phyloP scores from a whole-genome alignment of 1,140 invertebrate genomes.

The Saccostrea cuccullata region DNA sequence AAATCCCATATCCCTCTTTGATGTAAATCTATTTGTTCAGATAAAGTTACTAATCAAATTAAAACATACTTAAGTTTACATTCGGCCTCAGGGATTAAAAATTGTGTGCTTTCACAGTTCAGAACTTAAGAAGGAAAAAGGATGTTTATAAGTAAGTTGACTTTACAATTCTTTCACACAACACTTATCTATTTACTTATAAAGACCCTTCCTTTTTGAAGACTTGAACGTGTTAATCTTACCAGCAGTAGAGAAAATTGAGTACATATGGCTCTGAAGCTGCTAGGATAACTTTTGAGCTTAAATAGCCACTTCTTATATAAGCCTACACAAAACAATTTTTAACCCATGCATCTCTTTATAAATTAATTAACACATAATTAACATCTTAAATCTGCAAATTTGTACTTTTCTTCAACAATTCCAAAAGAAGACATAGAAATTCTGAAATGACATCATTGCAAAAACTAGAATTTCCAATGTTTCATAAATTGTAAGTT shows the following conservation, averaged over 20 bases:
- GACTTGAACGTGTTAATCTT: conserved; percentile 1
- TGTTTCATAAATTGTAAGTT: too few relatives aligned
- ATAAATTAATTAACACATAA: too few relatives aligned
- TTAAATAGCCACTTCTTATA: not conserved
- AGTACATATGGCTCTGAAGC: not conserved
- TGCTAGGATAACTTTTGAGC: not conserved
- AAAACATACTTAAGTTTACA: conserved; percentile 32
- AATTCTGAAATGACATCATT: too few relatives aligned
- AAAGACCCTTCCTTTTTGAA: not conserved
- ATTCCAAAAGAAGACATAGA: too few relatives aligned
- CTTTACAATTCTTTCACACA: conserved; percentile 8
- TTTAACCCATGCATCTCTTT: too few relatives aligned
- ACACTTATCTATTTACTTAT: conserved; percentile 26
- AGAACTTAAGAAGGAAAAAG: conserved; percentile 9
- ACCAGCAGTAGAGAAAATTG: not conserved
- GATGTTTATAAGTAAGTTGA: conserved; percentile 29
- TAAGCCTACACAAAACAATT: too few relatives aligned
- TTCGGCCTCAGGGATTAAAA: conserved; percentile 17
- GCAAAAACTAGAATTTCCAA: too few relatives aligned
- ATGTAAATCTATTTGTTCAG: conserved; percentile 21
- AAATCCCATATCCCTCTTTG: conserved; percentile 35
- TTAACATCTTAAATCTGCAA: too few relatives aligned
- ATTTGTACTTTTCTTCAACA: too few relatives aligned
- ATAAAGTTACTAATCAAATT: conserved; percentile 20
- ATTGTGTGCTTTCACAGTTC: not conserved